Conservation (phyloP, 2,888 invertebrate genomes). For the Gnatocerus cornutus region DNA sequence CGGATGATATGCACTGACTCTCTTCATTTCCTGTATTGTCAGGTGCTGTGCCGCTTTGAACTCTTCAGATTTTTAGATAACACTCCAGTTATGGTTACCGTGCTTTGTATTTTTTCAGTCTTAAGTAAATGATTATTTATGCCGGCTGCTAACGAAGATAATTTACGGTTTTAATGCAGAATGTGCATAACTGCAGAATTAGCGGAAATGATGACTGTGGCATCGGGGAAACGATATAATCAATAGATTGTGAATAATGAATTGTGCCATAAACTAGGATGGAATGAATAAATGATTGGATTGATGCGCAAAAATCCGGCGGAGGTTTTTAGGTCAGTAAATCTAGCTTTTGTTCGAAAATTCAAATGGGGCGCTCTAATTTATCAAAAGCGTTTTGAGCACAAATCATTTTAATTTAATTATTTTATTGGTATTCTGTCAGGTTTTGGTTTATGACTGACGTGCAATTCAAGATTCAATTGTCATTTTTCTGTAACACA, state of each 20-base stretch:
- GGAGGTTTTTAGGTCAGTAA: too few relatives aligned
- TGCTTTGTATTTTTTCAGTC: not conserved
- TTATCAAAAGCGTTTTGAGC: too few relatives aligned
- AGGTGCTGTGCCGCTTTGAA: not conserved
- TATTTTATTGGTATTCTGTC: too few relatives aligned
- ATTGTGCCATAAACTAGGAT: not conserved
- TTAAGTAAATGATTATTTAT: not conserved
- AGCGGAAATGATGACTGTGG: not conserved
- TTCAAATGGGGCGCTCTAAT: too few relatives aligned
- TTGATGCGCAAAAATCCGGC: too few relatives aligned
- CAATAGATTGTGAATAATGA: not conserved
- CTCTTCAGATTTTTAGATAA: not conserved
- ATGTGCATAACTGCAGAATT: not conserved
- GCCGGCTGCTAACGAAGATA: not conserved
- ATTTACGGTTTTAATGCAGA: not conserved
- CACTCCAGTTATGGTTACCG: not conserved
- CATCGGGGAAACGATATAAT: not conserved
- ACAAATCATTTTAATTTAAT: too few relatives aligned
- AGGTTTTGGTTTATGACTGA: too few relatives aligned
- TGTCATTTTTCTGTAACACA: too few relatives aligned
- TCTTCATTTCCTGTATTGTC: conserved; percentile 4
- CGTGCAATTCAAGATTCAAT: too few relatives aligned
- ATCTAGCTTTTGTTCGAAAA: too few relatives aligned
- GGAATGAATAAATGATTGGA: not conserved
- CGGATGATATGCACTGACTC: not conserved